A percentile compares a stretch with the other conserved stretches of the same genome.
phyloP scores from a whole-genome alignment of 1,140 invertebrate genomes.

The Adoxophyes honmai region DNA sequence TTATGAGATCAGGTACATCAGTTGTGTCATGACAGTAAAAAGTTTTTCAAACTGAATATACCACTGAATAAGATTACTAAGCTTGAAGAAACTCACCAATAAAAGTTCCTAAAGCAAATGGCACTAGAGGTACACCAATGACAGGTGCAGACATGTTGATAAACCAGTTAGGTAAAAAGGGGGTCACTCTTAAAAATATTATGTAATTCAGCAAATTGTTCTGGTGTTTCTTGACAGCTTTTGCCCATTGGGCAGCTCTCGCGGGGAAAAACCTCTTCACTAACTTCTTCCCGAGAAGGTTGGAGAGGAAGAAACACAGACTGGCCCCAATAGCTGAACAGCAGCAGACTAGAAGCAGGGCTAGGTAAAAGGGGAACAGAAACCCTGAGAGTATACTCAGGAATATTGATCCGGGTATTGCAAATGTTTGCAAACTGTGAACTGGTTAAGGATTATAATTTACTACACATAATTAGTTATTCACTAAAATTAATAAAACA shows the following conservation, averaged over 20 bases:
- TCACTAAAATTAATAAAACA: neutral
- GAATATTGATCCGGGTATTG: conserved; percentile 99
- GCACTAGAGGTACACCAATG: conserved; percentile 94
- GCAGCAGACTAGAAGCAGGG: conserved; percentile 93
- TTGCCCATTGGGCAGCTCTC: conserved; percentile 90
- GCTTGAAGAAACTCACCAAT: conserved; percentile 85
- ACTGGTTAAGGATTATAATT: conserved; percentile 50
- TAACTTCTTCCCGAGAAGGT: conserved; percentile 90
- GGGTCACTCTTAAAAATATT: conserved; percentile 97
- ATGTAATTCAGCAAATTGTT: conserved; percentile 97
- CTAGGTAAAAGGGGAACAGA: conserved; percentile 95
- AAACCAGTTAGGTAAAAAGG: conserved; percentile 99
- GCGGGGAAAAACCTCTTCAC: conserved; percentile 94
- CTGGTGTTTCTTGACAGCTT: conserved; percentile 89
- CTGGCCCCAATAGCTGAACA: conserved; percentile 98
- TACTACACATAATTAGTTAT: neutral
- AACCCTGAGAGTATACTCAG: conserved; percentile 98
- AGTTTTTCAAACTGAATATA: too few species aligned
- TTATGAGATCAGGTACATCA: too few species aligned
- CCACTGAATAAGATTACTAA: too few species aligned
- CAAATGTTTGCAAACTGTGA: conserved; percentile 97
- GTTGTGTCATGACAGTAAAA: too few species aligned
- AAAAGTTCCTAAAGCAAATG: conserved; percentile 96
- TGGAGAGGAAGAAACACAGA: conserved; percentile 96
- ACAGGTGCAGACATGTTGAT: conserved; percentile 98